Conservation (phyloP, 2,797 vertebrate species). For the Cyprinodon diabolis region DNA sequence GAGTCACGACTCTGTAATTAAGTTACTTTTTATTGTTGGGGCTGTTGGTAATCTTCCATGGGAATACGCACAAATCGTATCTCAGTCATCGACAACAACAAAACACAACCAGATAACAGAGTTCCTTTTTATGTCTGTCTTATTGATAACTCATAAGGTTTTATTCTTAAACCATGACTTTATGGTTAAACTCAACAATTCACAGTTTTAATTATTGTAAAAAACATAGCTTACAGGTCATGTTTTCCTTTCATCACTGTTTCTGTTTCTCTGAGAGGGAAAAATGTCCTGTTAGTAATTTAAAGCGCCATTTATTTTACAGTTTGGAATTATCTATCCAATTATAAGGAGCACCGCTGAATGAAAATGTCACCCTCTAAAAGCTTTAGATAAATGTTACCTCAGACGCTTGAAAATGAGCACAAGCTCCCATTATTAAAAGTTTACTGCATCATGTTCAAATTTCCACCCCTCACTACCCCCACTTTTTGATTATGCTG, state of each 20-base stretch:
- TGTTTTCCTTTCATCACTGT: not conserved
- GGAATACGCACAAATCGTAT: not conserved
- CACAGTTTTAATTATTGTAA: not conserved
- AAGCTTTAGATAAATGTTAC: not conserved
- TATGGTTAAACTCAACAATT: not conserved
- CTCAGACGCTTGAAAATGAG: not conserved
- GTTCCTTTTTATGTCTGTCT: not conserved
- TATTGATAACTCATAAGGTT: not conserved
- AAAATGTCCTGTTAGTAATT: slow-evolving; percentile 2
- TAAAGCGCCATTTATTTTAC: not conserved
- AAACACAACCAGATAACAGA: not conserved
- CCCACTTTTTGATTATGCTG: not conserved
- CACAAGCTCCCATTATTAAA: slow-evolving; percentile 11
- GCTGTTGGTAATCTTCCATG: not conserved
- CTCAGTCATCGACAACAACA: not conserved
- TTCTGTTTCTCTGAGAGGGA: not conserved
- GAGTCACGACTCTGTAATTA: slow-evolving; percentile 38
- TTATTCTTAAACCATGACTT: not conserved
- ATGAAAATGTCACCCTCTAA: not conserved
- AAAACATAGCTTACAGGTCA: not conserved
- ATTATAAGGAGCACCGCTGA: not conserved
- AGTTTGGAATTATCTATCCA: not conserved
- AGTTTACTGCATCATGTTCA: slow-evolving; percentile 5
- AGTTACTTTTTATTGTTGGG: slow-evolving; percentile 25
- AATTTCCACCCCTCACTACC: not conserved